Evolutionary conservation across 2,888 invertebrate genomes (phyloP), one percentile per base, ranked within the genome.

Genomic region (Proisotoma minuta): DNA sequence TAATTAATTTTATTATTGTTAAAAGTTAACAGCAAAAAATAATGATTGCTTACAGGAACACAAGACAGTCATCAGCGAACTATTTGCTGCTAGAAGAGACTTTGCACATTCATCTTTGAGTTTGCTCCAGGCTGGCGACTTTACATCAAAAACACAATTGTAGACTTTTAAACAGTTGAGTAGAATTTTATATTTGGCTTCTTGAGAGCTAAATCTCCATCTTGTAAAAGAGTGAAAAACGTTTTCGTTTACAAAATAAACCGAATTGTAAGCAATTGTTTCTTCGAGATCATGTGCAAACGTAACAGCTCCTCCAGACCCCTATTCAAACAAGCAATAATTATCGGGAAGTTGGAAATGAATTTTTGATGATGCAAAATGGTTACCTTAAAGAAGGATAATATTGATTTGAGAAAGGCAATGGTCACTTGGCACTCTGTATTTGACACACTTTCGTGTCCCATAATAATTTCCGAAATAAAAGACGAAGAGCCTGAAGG

Each of bases 241-340:
- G 40, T 69, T 71, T 57, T 72, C 68, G 2, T 60, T 53, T 2
- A 68, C 57, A 49, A 64, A 72, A 48, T 60, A 60, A 58, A 60
- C 49, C 23, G 54, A 66, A 49, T 12, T 10, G 8, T 47, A 20
- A 29, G 20, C 20, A 47, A 18, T 47, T 5, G 5, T 18, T n/a
- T 47, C 20, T 18, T n/a, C n/a, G 5, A 47, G 5, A 47, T 47
- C 20, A 47, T 18, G 5, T 8, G 47, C 47, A 5, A 47, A 47
- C 5, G 10, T 10, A 47, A 47, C 20, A n/a, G 5, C 47, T 10
- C 47, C 47, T 10, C 5, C 47, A 5, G 12, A 10, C n/a, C 20
- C 47, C 47, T 47, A n/a, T 5, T 10, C 5, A 47, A 47, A 47
- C 20, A 10, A 47, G 12, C n/a, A n/a, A n/a, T n/a, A n/a, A n/a